Percentiles rank a stretch among this genome's conserved stretches.
phyloP scores from a whole-genome alignment of 2,888 invertebrate species.

The Melanotus villosus region DNA sequence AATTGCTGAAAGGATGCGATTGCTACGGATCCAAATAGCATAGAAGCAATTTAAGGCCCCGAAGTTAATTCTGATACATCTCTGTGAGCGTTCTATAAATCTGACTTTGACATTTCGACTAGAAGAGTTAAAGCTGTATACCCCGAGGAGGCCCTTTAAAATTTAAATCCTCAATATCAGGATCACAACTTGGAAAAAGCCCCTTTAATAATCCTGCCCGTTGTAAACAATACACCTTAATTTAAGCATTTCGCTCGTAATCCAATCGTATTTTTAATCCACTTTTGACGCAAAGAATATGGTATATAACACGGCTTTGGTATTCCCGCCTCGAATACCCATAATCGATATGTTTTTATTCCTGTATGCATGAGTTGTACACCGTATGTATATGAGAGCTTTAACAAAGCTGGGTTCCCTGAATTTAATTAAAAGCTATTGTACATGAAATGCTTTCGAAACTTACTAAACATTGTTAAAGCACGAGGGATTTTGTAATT shows the following conservation, averaged over 20 bases:
- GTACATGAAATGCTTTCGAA: conserved; percentile 4
- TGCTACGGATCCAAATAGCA: conserved; percentile 3
- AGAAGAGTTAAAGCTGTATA: background rate
- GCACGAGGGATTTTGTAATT: no score
- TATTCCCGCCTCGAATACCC: background rate
- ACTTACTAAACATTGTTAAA: background rate
- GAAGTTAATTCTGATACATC: conserved; percentile 18
- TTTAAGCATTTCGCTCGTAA: background rate
- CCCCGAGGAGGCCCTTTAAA: background rate
- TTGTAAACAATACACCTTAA: background rate
- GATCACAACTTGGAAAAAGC: conserved; percentile 8
- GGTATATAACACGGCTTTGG: background rate
- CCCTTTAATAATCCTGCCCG: background rate
- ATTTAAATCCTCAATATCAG: conserved; percentile 3
- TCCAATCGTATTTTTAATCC: conserved; percentile 12
- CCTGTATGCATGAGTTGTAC: conserved; percentile 4
- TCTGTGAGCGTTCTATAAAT: conserved; percentile 14
- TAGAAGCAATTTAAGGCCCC: background rate
- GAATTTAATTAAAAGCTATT: conserved; percentile 15
- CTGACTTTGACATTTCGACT: conserved; percentile 10
- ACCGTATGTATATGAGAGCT: conserved; percentile 7
- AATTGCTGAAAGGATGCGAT: conserved; percentile 1
- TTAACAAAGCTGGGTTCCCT: background rate
- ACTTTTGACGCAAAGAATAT: background rate
- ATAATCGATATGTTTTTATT: conserved; percentile 17